Base-by-base conservation (phyloP, 2,888 invertebrate genomes). In the Dryadula phaetusa region DNA sequence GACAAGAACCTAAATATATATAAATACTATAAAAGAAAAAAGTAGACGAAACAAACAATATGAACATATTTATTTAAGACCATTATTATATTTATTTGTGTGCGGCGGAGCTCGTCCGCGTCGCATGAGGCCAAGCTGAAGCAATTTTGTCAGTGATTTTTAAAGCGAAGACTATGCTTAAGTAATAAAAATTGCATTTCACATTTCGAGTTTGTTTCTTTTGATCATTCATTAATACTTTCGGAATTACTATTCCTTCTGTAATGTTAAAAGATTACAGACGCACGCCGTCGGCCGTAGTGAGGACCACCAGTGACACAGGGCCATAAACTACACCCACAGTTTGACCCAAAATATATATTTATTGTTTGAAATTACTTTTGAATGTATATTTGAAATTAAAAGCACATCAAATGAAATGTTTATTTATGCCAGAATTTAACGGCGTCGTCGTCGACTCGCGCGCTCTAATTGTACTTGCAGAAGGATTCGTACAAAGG, bases 141-240 rank as follows among this genome's bases (percentile, higher is more conserved):
- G 58, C 49, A 52, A 60, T 52, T 76, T 77, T 78, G 79, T 82
- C 83, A 79, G 81, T 79, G 79, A 78, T 80, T 82, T 84, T 80
- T 79, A 78, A 79, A 78, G 81, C 81, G 82, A 82, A 86, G 82
- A 87, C 83, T 84, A 84, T 85, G 89, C 88, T 88, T 82, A 77
- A 86, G 83, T 86, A 89, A 89, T 89, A 88, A 81, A 87, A 85
- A 83, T 82, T 85, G 89, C 88, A 89, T 89, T 89, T 88, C 85
- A 76, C 78, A 86, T 74, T 79, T 69, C 47, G 4, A 20, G 63
- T 49, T 67, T 37, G 20, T 53, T 67, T 72, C 72, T 74, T 73
- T 76, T 49, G 32, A 46, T 18, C 34, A 54, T 20, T 32, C 28
- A 28, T 28, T 28, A 28, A 28, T 28, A 28, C n/a, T n/a, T n/a